Base-by-base conservation (phyloP, 2,113 vertebrate genomes). In the Pedionomus torquatus region DNA sequence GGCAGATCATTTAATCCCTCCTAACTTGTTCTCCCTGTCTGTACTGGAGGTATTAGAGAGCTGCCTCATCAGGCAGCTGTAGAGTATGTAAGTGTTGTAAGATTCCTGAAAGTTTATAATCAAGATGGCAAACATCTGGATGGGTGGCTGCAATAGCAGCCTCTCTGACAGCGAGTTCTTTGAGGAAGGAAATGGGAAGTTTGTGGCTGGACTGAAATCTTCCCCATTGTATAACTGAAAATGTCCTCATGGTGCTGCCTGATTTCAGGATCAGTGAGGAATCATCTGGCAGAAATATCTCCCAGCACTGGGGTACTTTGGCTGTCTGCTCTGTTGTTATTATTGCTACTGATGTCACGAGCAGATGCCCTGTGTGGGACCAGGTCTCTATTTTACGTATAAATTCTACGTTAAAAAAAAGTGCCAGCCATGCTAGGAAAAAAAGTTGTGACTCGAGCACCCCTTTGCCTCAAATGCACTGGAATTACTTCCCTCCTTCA, bases 1-100 rank as follows among this genome's bases (percentile, higher is more conserved):
- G 57, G 89, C 83, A 94, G 85, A 94, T 94, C 52, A 84, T 74
- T 96, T 95, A 95, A 95, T 93, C 87, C 91, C 58, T 95, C 46
- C 74, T 87, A 57, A 84, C 77, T 95, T 87, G 83, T 90, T 97
- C 70, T 89, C 89, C 20, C 2, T 76, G 46, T 87, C 80, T 94
- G 33, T 65, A 93, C 72, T 9, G 12, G 33, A 71, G 58, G 65
- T 82, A 82, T 91, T 92, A 77, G 87, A 76, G 61, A 65, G 60
- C 81, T 96, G 58, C 87, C 60, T 93, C 89, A 61, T 69, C 69
- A 46, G 70, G 69, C 5, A 16, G 66, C 81, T 89, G 57, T 54
- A 30, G 54, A 89, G 46, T 76, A 49, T 43, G 25, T 54, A 79
- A 71, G 87, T 83, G 87, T 81, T 87, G 54, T 82, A 89, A 91